phyloP scores from a whole-genome alignment of 2,888 invertebrate species.

The Trissoscelio sp. region DNA sequence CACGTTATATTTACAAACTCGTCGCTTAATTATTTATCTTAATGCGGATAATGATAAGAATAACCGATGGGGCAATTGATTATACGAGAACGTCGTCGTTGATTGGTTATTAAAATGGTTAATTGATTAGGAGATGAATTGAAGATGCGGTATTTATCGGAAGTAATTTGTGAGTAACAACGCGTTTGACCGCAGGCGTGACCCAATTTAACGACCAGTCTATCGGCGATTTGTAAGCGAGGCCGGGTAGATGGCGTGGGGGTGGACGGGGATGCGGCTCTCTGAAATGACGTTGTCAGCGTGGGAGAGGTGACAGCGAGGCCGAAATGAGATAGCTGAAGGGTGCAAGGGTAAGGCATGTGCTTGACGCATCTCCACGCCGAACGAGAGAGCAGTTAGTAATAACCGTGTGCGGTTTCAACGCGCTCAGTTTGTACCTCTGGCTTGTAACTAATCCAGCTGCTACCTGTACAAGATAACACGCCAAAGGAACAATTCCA shows the following conservation, averaged over 20 bases:
- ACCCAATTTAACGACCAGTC: constrained; percentile 79
- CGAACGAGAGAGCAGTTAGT: constrained; percentile 69
- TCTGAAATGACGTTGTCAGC: constrained; percentile 71
- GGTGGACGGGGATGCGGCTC: not conserved
- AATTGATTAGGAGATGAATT: constrained; percentile 36
- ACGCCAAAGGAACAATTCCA: constrained; percentile 67
- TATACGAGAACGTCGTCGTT: not conserved
- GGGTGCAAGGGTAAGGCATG: constrained; percentile 71
- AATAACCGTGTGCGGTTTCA: constrained; percentile 78
- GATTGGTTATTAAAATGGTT: constrained; percentile 52
- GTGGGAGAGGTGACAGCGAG: constrained; percentile 62
- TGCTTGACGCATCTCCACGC: constrained; percentile 78
- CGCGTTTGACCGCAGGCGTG: constrained; percentile 76
- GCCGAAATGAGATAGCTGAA: constrained; percentile 67
- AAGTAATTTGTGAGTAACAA: constrained; percentile 80
- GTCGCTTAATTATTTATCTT: constrained; percentile 33
- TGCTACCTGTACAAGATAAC: constrained; percentile 68
- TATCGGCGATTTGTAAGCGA: constrained; percentile 74
- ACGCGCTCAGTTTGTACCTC: constrained; percentile 76
- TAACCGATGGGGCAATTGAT: not conserved
- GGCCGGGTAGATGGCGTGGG: constrained; percentile 60
- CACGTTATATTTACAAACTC: constrained; percentile 25
- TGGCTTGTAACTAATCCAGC: constrained; percentile 67
- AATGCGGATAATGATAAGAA: not conserved
- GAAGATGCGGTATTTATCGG: constrained; percentile 78